A percentile compares a stretch with the other conserved stretches of the same genome.
These are phyloP conservation scores for Coregonus clupeaformis DNA, from an alignment of 2,113 vertebrate species.

Conservation along the genomic window DNA sequence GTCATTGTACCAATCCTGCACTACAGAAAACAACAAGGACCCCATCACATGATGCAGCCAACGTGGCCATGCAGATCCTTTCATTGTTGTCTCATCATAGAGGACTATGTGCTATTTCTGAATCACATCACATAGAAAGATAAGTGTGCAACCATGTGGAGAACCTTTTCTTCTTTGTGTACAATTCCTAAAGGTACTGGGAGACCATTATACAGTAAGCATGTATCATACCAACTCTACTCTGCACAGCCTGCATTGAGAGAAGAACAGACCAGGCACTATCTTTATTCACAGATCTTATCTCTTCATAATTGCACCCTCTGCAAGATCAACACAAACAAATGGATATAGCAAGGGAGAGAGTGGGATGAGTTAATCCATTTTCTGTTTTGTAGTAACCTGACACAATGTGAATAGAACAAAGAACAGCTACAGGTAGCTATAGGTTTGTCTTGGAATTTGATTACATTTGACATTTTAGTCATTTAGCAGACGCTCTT, in stretches of 20 bases:
- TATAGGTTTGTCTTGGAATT: background rate
- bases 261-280: background rate
- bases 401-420: background rate
- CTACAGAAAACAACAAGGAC: slow-evolving; percentile 31
- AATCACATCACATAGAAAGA: background rate
- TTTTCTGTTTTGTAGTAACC: background rate
- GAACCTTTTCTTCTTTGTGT: background rate
- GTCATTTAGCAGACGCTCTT: no score
- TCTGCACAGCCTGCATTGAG: background rate
- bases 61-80: slow-evolving; percentile 6
- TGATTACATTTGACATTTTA: no score
- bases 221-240: background rate
- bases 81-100: background rate
- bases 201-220: background rate
- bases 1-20: slow-evolving; percentile 46
- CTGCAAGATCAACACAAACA: background rate
- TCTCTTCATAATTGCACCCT: background rate
- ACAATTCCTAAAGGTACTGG: no score
- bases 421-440: background rate
- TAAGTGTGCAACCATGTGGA: background rate
- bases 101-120: background rate
- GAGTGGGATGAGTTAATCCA: background rate
- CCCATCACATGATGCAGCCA: slow-evolving; percentile 20
- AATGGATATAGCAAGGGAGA: background rate
- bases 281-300: background rate